phyloP scores from a whole-genome alignment of 2,113 vertebrate genomes.

The Anser brachyrhynchus region DNA sequence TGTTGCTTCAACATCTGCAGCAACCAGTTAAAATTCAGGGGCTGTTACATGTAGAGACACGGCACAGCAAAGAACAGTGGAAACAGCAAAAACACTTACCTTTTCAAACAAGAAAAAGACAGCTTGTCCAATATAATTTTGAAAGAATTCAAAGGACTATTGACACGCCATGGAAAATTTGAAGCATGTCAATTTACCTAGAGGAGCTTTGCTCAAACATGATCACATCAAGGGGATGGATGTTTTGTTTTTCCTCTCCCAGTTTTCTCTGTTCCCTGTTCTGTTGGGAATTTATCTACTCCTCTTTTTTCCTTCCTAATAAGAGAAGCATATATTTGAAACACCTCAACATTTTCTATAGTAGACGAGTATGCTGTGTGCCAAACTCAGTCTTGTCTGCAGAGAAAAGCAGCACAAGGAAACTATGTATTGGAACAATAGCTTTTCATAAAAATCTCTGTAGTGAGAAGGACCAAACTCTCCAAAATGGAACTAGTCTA shows the following conservation, averaged over 20 bases:
- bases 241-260: not conserved
- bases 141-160: conserved; percentile 22
- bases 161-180: conserved; percentile 1
- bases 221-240: not conserved
- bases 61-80: not conserved
- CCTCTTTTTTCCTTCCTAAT: not conserved
- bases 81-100: not conserved
- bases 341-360: not conserved
- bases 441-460: not conserved
- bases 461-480: not conserved
- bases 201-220: conserved; percentile 20
- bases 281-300: not conserved
- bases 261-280: not conserved
- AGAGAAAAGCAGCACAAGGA: not conserved
- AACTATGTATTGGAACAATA: not conserved
- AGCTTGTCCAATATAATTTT: not conserved
- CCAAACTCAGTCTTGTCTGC: not conserved
- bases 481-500: not conserved
- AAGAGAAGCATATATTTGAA: not conserved
- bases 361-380: not conserved
- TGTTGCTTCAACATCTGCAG: not conserved
- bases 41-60: not conserved
- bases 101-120: not conserved
- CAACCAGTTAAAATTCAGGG: not conserved
- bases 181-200: not conserved